Conservation (phyloP, 2,888 invertebrate genomes). For the Salticus scenicus region DNA sequence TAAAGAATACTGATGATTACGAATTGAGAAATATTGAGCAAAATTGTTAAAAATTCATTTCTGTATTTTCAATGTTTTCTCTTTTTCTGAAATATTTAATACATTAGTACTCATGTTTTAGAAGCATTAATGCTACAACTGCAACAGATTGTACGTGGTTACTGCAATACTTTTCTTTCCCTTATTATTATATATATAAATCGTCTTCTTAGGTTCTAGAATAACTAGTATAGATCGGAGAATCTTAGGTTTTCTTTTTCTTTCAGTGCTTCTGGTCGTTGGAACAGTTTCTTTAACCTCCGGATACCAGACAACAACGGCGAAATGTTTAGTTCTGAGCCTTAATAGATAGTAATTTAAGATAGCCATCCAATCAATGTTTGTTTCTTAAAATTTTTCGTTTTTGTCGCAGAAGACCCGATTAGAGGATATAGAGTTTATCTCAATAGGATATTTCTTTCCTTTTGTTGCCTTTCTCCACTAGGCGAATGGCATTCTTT, state of each 20-base stretch:
- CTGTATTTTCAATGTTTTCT: no score
- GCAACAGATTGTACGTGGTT: no score
- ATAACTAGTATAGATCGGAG: no score
- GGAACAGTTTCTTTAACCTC: conserved; percentile 12
- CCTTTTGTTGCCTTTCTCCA: conserved; percentile 24
- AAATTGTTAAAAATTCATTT: no score
- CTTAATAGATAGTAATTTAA: conserved; percentile 54
- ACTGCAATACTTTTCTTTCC: no score
- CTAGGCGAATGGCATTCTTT: conserved; percentile 40
- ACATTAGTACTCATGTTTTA: no score
- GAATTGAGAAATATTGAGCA: no score
- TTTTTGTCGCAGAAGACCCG: conserved; percentile 24
- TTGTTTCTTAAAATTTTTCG: conserved; percentile 57
- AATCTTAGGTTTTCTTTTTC: background rate
- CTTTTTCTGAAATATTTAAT: no score
- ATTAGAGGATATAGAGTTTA: conserved; percentile 41
- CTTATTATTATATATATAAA: no score
- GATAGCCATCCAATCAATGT: conserved; percentile 59
- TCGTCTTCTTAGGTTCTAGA: no score
- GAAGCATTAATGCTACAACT: no score
- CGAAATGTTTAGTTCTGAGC: conserved; percentile 38
- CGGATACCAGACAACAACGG: conserved; percentile 15
- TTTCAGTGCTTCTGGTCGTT: background rate
- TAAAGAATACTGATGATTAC: no score
- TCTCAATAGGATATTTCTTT: conserved; percentile 28